Base-by-base conservation (phyloP, 2,888 invertebrate genomes). In the Schizotus pectinicornis region DNA sequence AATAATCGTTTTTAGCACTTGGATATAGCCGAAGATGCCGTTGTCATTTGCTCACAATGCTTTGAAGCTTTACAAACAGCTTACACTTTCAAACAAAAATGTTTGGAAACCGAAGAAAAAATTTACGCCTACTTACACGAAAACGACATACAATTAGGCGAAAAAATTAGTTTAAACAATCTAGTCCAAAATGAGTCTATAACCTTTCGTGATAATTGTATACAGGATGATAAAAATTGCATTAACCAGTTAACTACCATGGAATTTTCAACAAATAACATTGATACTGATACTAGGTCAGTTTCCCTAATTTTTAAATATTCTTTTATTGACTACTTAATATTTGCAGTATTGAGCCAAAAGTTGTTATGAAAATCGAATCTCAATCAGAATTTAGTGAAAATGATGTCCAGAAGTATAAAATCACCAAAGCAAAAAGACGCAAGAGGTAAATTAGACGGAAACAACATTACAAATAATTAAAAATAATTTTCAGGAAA, bases 21-120 rank as follows among this genome's bases (percentile, higher is more conserved):
- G 50, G 50, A 50, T 9, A 14, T 50, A 9, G 33, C 32, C 8
- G 22, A 30, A 2, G 50, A 41, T 11, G 33, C 39, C 33, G 11
- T 32, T 7, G 39, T 50, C n/a, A 41, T 59, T 14, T 59, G 59
- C 11, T 9, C 30, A 1, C 13, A 45, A 3, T 59, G 59, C 22
- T 35, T 12, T 2, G 43, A 54, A 3, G 38, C 12, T 6, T 34
- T 59, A 8, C 35, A 46, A 13, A 39, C 33, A 5, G 49, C 59
- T 11, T 54, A 45, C 36, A 38, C 13, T 7, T 55, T 59, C 35
- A 59, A 55, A 13, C 35, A 53, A 9, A 34, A 37, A 8, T 59
- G 54, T 11, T 34, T 59, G 11, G n/a, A 45, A 39, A 45, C 50
- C 2, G 54, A 59, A 12, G 41, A 54, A 39, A 32, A 32, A 33